Conservation (phyloP, 2,797 vertebrate genomes). For the Buphagus erythrorhynchus region DNA sequence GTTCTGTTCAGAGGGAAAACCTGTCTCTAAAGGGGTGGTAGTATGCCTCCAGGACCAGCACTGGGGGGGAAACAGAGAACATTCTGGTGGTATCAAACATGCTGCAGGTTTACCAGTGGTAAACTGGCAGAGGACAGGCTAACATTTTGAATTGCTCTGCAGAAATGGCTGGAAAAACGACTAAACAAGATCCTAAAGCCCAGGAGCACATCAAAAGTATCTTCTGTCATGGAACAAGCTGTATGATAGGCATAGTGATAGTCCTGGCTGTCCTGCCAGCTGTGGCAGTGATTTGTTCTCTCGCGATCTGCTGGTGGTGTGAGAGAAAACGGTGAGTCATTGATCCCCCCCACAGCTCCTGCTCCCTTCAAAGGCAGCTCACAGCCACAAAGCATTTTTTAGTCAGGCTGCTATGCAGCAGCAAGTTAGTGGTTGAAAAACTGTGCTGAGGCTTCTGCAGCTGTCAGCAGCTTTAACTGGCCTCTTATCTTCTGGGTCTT, state of each 20-base stretch:
- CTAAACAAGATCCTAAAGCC: neutral
- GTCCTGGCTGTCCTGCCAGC: neutral
- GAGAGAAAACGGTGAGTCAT: neutral
- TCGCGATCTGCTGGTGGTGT: neutral
- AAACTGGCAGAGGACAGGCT: neutral
- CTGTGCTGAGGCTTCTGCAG: neutral
- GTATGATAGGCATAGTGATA: neutral
- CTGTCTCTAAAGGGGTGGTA: neutral
- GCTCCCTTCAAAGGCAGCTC: neutral
- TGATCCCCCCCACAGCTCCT: neutral
- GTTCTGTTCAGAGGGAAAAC: neutral
- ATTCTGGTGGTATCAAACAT: neutral
- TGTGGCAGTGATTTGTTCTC: neutral
- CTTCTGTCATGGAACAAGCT: neutral
- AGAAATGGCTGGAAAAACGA: neutral
- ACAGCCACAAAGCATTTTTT: neutral
- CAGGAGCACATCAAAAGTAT: rapidly evolving
- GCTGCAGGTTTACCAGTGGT: neutral
- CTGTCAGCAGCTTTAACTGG: neutral
- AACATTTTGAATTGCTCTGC: neutral
- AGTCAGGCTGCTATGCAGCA: neutral
- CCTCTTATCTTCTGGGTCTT: neutral
- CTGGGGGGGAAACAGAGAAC: neutral
- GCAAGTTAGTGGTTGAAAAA: neutral
- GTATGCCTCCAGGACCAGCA: neutral